Base-by-base conservation (phyloP, 2,113 vertebrate genomes). In the Lucifuga dentata region DNA sequence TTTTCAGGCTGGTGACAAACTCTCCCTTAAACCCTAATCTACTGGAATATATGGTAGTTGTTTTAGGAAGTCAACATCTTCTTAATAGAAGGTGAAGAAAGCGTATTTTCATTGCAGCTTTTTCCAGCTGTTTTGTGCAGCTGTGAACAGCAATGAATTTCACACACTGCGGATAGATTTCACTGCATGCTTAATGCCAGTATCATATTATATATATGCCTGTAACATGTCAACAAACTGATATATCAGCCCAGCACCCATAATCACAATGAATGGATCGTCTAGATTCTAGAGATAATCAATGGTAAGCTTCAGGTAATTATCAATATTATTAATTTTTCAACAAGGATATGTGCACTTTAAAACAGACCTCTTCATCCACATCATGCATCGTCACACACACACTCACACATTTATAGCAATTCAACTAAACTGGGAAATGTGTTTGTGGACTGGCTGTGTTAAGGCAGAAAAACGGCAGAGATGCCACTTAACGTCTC, bases 401-500 rank as follows among this genome's bases (percentile, higher is more conserved):
- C 63, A 16, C 17, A 36, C 21, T 68, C 29, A 53, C 50, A 61
- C 33, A 39, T 59, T 39, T 12, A 44, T 32, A 63, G 44, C 20
- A 38, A 39, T 64, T 73, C 40, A 73, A 20, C 43, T 33, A 48
- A 59, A 68, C 56, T 29, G 60, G 63, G 73, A 70, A 65, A 77
- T 33, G 19, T 55, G 53, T 61, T 40, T 59, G 67, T 38, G 61
- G 41, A 85, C 8, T 11, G 61, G 55, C 61, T 77, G 35, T 11
- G 36, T 63, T 63, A 76, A 76, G 60, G 66, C 51, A 76, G 69
- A 68, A 72, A 78, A 60, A 79, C 82, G 83, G 58, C 82, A 73
- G 83, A 68, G 86, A 87, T 86, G 86, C 83, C 80, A 86, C 83
- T 84, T n/a, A 82, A 89, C 72, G 73, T 78, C 81, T 86, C 66